Base-by-base conservation (phyloP, 2,113 vertebrate genomes). In the Fregata magnificens region DNA sequence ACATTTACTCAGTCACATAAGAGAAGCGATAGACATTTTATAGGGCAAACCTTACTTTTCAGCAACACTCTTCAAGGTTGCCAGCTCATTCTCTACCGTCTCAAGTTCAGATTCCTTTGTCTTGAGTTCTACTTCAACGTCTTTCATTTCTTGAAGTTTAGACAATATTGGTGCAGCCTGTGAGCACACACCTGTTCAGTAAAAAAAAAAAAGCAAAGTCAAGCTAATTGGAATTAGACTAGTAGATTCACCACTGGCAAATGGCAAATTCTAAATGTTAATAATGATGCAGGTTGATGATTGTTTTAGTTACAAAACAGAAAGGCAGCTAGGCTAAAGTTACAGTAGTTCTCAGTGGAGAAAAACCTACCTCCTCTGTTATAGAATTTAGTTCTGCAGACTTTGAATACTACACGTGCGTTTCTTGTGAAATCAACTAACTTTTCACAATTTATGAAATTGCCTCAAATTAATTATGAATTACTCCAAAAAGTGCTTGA, bases 141-240 rank as follows among this genome's bases (percentile, higher is more conserved):
- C 93, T 97, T 98, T 99, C 20, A 99, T 91, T 93, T 99, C 99
- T 91, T 99, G 99, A 95, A 99, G 96, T 81, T 99, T 98, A 42
- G 97, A 91, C 96, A 99, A 97, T 93, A 99, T 97, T 3, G 99
- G 98, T 76, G 94, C 96, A 9, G 98, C 92, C 87, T 99, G 98
- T n/a, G 98, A 97, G 20, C 97, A 97, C 3, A 99, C 98, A 63
- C 99, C 99, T 99, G 74, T 45, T 13, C 53, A 78, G 38, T 19
- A 24, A 7, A 61, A 58, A 72, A 58, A 90, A 77, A 45, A 62
- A 83, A 8, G 6, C 4, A 14, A 73, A 81, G 25, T 7, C 6
- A 71, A 24, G 13, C 9, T 81, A 53, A 58, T 7, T 45, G 9
- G 17, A 88, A 86, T 50, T 69, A 58, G 21, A 65, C 12, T 10